Percentiles rank a stretch among this genome's conserved stretches.
Conservation (phyloP, 2,888 invertebrate species). For the Hypomecis atomaria region DNA sequence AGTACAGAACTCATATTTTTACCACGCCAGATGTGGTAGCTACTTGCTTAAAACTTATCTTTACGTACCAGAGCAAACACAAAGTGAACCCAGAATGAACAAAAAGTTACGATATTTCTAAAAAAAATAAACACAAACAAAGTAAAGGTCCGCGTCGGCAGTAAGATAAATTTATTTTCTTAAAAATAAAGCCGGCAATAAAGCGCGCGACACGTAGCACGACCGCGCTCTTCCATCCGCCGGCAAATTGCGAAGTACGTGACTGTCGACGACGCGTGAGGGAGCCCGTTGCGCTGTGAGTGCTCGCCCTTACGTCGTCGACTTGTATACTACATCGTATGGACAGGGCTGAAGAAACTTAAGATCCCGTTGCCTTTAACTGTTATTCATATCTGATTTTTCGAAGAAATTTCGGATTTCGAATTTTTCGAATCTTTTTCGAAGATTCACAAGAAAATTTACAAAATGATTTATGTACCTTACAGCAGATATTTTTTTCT, state of each 20-base stretch:
- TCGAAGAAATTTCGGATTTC: too few species aligned
- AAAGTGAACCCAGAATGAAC: neutral
- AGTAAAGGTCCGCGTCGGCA: conserved; percentile 35
- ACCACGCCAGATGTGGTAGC: too few species aligned
- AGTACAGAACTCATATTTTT: too few species aligned
- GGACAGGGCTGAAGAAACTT: too few species aligned
- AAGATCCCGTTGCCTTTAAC: too few species aligned
- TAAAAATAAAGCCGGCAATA: conserved; percentile 60
- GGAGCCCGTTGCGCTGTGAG: conserved; percentile 12
- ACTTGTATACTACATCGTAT: too few species aligned
- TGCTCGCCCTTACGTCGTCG: neutral
- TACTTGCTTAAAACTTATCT: too few species aligned
- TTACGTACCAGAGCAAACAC: neutral
- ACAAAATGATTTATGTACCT: too few species aligned
- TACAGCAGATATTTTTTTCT: too few species aligned
- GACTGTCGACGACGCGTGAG: conserved; percentile 45
- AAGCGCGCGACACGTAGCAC: conserved; percentile 58
- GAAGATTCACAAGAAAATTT: too few species aligned
- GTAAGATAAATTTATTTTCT: conserved; percentile 49
- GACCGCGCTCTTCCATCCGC: conserved; percentile 62
- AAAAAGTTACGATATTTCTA: conserved; percentile 10
- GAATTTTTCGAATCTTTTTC: too few species aligned
- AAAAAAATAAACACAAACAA: conserved; percentile 28
- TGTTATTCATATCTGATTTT: too few species aligned
- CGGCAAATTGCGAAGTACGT: conserved; percentile 63